Base-by-base conservation (phyloP, 2,113 vertebrate genomes). In the Todiramphus saurophagus region DNA sequence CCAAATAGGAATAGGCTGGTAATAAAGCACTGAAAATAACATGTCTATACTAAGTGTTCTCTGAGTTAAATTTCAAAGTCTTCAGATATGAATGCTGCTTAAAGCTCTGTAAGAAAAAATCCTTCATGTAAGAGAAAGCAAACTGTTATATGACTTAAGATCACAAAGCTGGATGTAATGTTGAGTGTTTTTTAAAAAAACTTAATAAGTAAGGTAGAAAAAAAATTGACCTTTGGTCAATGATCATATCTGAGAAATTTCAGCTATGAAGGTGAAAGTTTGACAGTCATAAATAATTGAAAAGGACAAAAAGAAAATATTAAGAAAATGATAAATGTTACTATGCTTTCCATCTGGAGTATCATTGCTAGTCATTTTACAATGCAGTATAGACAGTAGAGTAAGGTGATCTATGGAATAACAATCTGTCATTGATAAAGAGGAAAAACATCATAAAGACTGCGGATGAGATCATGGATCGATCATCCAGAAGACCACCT, bases 351-450 rank as follows among this genome's bases (percentile, higher is more conserved):
- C 35, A 79, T 30, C 39, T 87, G 60, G 35, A 95, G 64, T 83
- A 83, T 20, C 19, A 30, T 9, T 68, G 16, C n/a, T 60, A 69
- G 39, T 51, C 76, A 15, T 94, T 78, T 59, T 69, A 68, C 78
- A 96, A 48, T 33, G 33, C 19, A 82, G 8, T 44, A 56, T 18
- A 79, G 63, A 62, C 55, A 89, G 79, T 83, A 94, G 77, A 93
- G 21, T 79, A 95, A 94, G 63, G 72, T 83, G 64, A 96, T 72
- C 56, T 89, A 44, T 59, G 55, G 53, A 93, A 89, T 46, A 94
- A 91, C 31, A 93, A 91, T 51, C 81, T 62, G 63, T 86, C 85
- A 77, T 87, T 94, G 86, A 96, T 95, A 96, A 96, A 96, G 84
- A 95, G 39, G n/a, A 87, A 96, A 88, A 97, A 72, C 58, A 91